phyloP scores from a whole-genome alignment of 2,797 vertebrate genomes.

The Lepus oiostolus region DNA sequence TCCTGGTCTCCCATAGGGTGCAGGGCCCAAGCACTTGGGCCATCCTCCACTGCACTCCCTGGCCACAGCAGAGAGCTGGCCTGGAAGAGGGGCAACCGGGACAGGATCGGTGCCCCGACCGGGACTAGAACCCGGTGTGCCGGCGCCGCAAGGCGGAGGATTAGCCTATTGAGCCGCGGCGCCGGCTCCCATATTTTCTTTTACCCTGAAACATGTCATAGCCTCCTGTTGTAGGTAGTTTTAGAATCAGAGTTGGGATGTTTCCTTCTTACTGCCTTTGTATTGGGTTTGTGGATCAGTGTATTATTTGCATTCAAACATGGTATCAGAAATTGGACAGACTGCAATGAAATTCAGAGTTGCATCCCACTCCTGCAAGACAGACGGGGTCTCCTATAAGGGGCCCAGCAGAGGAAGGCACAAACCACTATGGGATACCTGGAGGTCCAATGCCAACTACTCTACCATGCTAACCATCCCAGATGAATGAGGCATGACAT shows the following conservation, averaged over 20 bases:
- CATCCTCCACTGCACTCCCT: too few relatives aligned
- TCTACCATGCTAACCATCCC: background rate
- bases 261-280: background rate
- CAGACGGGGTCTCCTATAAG: background rate
- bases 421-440: rapidly evolving
- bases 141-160: too few relatives aligned
- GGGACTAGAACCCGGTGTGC: too few relatives aligned
- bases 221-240: background rate
- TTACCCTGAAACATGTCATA: background rate
- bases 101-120: too few relatives aligned
- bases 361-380: rapidly evolving
- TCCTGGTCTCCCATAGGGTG: too few relatives aligned
- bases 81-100: too few relatives aligned
- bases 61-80: too few relatives aligned
- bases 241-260: background rate
- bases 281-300: background rate
- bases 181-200: background rate
- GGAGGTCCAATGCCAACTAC: background rate
- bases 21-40: too few relatives aligned
- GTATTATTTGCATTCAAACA: background rate
- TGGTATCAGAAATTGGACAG: background rate
- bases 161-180: too few relatives aligned
- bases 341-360: background rate
- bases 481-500: too few relatives aligned
- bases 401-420: background rate